Evolutionary conservation across 2,888 invertebrate genomes (phyloP).

Genomic region (Diaprepes abbreviatus): DNA sequence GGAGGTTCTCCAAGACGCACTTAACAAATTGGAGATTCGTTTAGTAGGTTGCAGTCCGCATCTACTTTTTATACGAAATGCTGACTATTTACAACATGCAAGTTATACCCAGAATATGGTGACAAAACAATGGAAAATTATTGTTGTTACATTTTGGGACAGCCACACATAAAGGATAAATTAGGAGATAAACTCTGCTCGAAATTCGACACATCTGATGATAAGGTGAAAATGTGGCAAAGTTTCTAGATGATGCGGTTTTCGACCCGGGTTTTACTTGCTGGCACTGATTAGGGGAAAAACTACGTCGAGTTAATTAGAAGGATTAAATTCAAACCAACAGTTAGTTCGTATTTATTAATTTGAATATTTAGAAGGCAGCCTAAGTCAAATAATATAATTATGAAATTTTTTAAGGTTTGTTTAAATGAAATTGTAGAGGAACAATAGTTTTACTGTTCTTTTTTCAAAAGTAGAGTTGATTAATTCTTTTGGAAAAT

Average conservation of each 20-base stretch:
- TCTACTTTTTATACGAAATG: too few relatives aligned
- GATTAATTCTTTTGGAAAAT: too few relatives aligned
- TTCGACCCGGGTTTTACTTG: background rate
- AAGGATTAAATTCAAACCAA: background rate
- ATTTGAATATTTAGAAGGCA: background rate
- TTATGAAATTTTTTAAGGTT: too few relatives aligned
- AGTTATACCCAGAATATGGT: too few relatives aligned
- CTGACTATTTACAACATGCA: too few relatives aligned
- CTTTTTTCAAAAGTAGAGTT: too few relatives aligned
- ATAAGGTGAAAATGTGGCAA: constrained; percentile 17
- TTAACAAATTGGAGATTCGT: too few relatives aligned
- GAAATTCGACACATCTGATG: constrained; percentile 4
- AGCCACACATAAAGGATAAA: constrained; percentile 1
- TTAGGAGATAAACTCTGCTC: constrained; percentile 3
- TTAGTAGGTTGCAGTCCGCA: too few relatives aligned
- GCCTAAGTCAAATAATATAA: background rate
- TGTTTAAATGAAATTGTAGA: too few relatives aligned
- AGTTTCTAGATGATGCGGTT: background rate
- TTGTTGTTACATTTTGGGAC: background rate
- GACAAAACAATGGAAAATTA: too few relatives aligned
- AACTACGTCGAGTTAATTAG: constrained; percentile 3
- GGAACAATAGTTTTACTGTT: too few relatives aligned
- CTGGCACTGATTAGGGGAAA: background rate
- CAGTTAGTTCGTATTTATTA: background rate
- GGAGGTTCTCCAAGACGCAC: too few relatives aligned